Base-by-base conservation (phyloP, 2,888 invertebrate species). In the Papilio protenor region DNA sequence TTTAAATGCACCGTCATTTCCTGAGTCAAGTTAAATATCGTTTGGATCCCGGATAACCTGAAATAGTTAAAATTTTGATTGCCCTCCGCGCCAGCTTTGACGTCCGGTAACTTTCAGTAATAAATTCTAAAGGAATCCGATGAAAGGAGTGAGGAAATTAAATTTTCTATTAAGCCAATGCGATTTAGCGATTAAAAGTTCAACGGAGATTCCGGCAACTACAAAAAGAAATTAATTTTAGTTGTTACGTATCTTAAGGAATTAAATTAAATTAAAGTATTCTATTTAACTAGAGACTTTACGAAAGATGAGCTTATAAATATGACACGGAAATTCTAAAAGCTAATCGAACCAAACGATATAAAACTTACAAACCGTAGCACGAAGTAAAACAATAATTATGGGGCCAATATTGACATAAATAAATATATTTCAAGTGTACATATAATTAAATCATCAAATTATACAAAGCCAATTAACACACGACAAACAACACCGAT, bases 141-240 rank as follows among this genome's bases (percentile, higher is more conserved):
- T 82, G 84, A 87, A 87, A 83, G 83, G 83, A 82, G 85, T 87
- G 70, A 61, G 91, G 91, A 92, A 92, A 93, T 94, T 92, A 88
- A 92, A 90, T 90, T 85, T 84, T 87, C 84, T 85, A 81, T 82
- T 83, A 82, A 83, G 81, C 78, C 82, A 80, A 81, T 77, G 75
- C 80, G 81, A 82, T 80, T 83, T 82, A 79, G 76, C 59, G 79
- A 83, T 81, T 77, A 80, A 78, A 80, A 81, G 78, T 81, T 78
- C 78, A 73, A 75, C 16, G 74, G 21, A 4, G 47, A 71, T 12
- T 64, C 77, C 71, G 10, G 33, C 55, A 47, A 16, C 47, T 16
- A 27, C 14, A 59, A 61, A 61, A 55, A 18, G 57, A 57, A 11
- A 8, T 21, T 21, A 49, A 4, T 14, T 49, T 14, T 14, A 12